Conservation (phyloP, 2,888 invertebrate genomes). For the Callinectes sapidus region DNA sequence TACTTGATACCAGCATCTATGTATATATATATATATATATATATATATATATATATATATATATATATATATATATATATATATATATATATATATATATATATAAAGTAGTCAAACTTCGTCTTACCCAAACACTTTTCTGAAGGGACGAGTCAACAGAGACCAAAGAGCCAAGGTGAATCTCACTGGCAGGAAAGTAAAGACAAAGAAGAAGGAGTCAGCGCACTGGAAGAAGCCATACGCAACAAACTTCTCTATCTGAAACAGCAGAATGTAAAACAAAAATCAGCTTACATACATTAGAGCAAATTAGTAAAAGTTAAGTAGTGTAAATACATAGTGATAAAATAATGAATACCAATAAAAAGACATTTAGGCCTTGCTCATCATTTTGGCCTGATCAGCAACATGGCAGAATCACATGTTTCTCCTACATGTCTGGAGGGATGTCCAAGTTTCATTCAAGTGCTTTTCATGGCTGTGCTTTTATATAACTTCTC, state of each 20-base stretch:
- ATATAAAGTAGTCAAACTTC: slow-evolving; percentile 6
- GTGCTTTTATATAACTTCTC: too few relatives aligned
- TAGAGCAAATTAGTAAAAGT: not conserved
- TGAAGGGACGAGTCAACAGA: slow-evolving; percentile 84
- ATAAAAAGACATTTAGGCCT: not conserved
- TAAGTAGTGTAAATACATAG: not conserved
- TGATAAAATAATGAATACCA: not conserved
- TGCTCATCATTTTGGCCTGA: too few relatives aligned
- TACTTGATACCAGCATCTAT: not conserved
- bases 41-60: too few relatives aligned
- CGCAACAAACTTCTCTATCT: slow-evolving; percentile 90
- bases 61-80: too few relatives aligned
- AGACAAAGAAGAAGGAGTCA: slow-evolving; percentile 97
- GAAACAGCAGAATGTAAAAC: slow-evolving; percentile 32
- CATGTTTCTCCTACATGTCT: too few relatives aligned
- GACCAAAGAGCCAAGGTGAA: slow-evolving; percentile 92
- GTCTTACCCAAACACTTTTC: slow-evolving; percentile 74
- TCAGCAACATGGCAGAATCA: too few relatives aligned
- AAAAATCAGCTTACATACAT: not conserved
- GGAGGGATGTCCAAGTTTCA: too few relatives aligned
- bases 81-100: too few relatives aligned
- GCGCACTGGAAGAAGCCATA: slow-evolving; percentile 90
- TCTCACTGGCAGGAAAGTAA: slow-evolving; percentile 96
- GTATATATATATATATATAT: too few relatives aligned
- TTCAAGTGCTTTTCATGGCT: too few relatives aligned